Evolutionary conservation across 2,113 vertebrate species (phyloP), one percentile per base, ranked within the genome.

Genomic region (Scomber scombrus): DNA sequence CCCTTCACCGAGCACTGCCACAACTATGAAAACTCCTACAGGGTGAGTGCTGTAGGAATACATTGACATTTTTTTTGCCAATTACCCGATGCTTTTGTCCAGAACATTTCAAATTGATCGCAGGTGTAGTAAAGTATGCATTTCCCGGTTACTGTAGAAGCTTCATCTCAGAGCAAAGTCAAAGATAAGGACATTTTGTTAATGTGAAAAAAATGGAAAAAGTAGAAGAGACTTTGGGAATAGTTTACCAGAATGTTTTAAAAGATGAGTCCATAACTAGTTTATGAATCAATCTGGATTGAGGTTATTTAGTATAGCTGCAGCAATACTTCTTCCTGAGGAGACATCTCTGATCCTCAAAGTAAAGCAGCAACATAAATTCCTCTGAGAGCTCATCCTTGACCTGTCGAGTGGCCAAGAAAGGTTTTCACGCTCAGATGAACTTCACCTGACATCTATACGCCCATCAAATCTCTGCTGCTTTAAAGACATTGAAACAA

Each of bases 1-100:
- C 95, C 97, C 3, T 99, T 99, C 19, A 89, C 93, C 0, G 95
- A 97, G 80, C 97, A 98, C 93, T 98, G 97, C 81, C 96, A 93
- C 72, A 96, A 82, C 88, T 97, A 96, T 0, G 97, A 99, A 92
- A 95, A 94, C 79, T 92, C 90, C 78, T 98, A 97, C 91, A 91
- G 89, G 96, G 97, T 98, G 90, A 92, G 95, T 49, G 65, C 31
- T 8, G 29, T 2, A 10, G 19, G 67, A 63, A 21, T 12, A 50
- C 45, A 34, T 15, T 46, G 3, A 47, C 62, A 19, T 3, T 12
- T 60, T 18, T 50, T 40, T 40, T 40, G n/a, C 16, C 1, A 21
- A 10, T 51, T 4, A 51, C 43, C 2, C 18, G 2, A 5, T 50
- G 45, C 3, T 18, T 40, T 40, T 34, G 15, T 3, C 51, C 52